Evolutionary conservation across 1,140 invertebrate species (phyloP).

Genomic region (Diprion similis): DNA sequence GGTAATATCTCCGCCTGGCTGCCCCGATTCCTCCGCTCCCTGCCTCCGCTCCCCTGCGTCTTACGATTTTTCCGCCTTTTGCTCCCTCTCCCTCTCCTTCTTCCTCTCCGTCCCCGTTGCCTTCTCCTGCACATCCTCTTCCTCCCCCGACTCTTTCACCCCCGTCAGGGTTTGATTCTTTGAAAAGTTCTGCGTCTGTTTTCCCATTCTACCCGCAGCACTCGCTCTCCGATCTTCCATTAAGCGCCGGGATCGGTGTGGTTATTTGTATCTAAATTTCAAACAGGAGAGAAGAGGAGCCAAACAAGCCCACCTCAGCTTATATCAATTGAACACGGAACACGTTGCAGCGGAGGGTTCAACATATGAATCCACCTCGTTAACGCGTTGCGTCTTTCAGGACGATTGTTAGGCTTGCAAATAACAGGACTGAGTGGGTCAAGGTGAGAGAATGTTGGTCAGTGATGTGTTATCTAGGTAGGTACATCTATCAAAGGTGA

Average conservation of each 20-base stretch:
- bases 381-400: neutral
- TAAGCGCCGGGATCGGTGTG: slow-evolving; percentile 49
- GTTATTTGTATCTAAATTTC: slow-evolving; percentile 56
- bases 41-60: slow-evolving; percentile 10
- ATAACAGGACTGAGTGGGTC: neutral
- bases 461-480: too few relatives aligned
- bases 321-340: neutral
- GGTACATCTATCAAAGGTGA: too few relatives aligned
- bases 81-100: slow-evolving; percentile 24
- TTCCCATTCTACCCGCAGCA: slow-evolving; percentile 21
- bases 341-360: neutral
- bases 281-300: slow-evolving; percentile 16
- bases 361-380: neutral
- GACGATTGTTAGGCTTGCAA: neutral
- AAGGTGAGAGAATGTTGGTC: too few relatives aligned
- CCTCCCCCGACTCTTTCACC: slow-evolving; percentile 41
- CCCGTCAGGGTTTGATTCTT: slow-evolving; percentile 42
- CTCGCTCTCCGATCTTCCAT: slow-evolving; percentile 44
- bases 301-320: neutral
- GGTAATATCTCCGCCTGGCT: slow-evolving; percentile 28
- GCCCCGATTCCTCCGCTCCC: neutral
- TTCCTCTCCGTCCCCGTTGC: slow-evolving; percentile 17
- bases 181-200: slow-evolving; percentile 31
- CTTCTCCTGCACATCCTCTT: slow-evolving; percentile 26
- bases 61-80: slow-evolving; percentile 7